These are phyloP conservation scores for Marisa cornuarietis DNA, from an alignment of 1,140 invertebrate genomes.

Conservation along the genomic window DNA sequence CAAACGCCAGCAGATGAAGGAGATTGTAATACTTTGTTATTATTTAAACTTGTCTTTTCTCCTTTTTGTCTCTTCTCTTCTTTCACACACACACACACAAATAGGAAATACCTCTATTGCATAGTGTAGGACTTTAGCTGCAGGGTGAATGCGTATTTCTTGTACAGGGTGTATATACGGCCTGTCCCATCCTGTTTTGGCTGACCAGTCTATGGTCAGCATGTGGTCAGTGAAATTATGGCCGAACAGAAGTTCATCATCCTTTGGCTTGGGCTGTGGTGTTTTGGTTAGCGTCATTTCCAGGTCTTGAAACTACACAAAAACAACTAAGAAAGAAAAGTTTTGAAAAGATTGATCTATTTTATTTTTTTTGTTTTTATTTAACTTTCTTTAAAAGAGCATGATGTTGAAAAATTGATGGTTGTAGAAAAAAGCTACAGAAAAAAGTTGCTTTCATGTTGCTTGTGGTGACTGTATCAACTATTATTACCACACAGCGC, in stretches of 20 bases:
- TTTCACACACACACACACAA: too few relatives aligned
- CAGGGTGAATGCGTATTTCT: constrained; percentile 90
- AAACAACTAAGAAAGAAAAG: not conserved
- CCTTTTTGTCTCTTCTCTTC: too few relatives aligned
- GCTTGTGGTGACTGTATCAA: too few relatives aligned
- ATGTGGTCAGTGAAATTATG: constrained; percentile 95
- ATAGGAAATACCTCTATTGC: constrained; percentile 79
- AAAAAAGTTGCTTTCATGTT: too few relatives aligned
- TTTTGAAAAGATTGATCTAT: too few relatives aligned
- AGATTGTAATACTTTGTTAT: too few relatives aligned
- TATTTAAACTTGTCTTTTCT: too few relatives aligned
- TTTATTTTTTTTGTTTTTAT: too few relatives aligned
- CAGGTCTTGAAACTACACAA: constrained; percentile 50
- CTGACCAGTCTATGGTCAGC: constrained; percentile 86
- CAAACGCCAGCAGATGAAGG: constrained; percentile 30
- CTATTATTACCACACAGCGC: too few relatives aligned
- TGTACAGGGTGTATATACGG: constrained; percentile 90
- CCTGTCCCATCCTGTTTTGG: constrained; percentile 83
- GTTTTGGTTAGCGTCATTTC: constrained; percentile 41
- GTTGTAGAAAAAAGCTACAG: too few relatives aligned
- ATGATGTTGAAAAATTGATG: too few relatives aligned
- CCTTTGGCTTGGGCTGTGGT: constrained; percentile 72
- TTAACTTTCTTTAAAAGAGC: too few relatives aligned
- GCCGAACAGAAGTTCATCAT: constrained; percentile 85
- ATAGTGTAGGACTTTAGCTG: constrained; percentile 95